Base-by-base conservation (phyloP, 2,113 vertebrate species). In the Mus musculus region DNA sequence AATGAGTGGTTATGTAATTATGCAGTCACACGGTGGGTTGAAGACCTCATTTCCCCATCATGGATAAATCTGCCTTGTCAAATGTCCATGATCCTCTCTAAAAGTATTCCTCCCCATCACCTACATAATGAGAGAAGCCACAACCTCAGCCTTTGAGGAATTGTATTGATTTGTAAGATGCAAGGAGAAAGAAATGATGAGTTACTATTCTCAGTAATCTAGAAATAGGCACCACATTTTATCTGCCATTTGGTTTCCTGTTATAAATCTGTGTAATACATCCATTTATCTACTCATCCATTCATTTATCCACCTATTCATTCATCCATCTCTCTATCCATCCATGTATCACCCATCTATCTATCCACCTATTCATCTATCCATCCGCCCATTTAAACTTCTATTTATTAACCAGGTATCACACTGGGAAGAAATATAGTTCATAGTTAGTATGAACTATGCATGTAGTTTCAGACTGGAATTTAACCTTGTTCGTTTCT, bases 1-100 rank as follows among this genome's bases (percentile, higher is more conserved):
- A 97, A 97, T 97, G 96, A 94, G 92, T 96, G 96, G 96, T 91
- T 97, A 91, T 84, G 67, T 36, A 97, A 94, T 97, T 95, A 95
- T 90, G 52, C 59, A 77, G 3, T 75, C 89, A 89, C 5, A 72
- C 72, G 85, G 36, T 78, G 72, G 93, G 61, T 89, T 77, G 30
- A 75, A 96, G 82, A 89, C 89, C 90, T 97, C 92, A 87, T 96
- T 98, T 81, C 71, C 71, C 36, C 59, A 93, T 81, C 80, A 86
- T 4, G 71, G 73, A 91, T 97, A 96, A 95, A 97, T 97, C 69
- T 96, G 71, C 69, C 30, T 95, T 91, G 65, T 72, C 19, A 16
- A 87, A 67, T 91, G 95, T 91, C 63, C 54, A 56, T 67, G 86
- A 73, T 22, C 36, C 77, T 95, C 49, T 96, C 75, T 82, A 88